phyloP scores from a whole-genome alignment of 2,888 invertebrate species.

The Temnothorax unifasciatus region DNA sequence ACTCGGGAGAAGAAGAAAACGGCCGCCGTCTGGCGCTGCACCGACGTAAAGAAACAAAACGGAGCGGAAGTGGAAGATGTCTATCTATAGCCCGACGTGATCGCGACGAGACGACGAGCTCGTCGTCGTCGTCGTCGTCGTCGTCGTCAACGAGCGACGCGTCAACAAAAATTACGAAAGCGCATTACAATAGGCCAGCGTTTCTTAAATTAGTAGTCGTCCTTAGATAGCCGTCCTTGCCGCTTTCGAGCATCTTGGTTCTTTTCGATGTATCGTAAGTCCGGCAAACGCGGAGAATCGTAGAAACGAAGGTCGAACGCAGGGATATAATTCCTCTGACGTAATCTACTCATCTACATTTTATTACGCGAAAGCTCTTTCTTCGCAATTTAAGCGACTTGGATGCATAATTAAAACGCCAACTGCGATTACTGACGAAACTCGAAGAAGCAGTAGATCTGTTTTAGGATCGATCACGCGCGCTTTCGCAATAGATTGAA shows the following conservation, averaged over 20 bases:
- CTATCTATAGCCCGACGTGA: conserved; percentile 76
- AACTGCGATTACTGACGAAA: conserved; percentile 5
- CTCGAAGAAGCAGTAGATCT: neutral
- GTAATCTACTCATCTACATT: neutral
- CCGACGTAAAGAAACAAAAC: conserved; percentile 71
- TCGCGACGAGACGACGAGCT: conserved; percentile 64
- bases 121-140: conserved; percentile 25
- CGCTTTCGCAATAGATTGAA: neutral
- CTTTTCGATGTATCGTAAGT: neutral
- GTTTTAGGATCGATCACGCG: neutral
- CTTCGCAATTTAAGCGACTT: neutral
- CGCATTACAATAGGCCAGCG: neutral
- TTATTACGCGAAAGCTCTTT: conserved; percentile 17
- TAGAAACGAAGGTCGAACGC: neutral
- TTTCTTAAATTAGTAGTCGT: conserved; percentile 1
- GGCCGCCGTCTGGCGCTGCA: conserved; percentile 57
- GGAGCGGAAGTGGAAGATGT: conserved; percentile 77
- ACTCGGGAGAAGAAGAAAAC: conserved; percentile 35
- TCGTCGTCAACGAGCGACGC: conserved; percentile 17
- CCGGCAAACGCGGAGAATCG: conserved; percentile 5
- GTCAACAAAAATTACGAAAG: conserved; percentile 37
- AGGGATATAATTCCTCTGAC: neutral
- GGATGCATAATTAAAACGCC: conserved; percentile 10
- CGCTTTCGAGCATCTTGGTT: neutral
- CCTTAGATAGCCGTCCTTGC: too few species aligned